Percentiles rank a stretch among this genome's conserved stretches.
These are phyloP conservation scores for Noctua pronuba DNA, from an alignment of 2,888 invertebrate species.

Conservation along the genomic window DNA sequence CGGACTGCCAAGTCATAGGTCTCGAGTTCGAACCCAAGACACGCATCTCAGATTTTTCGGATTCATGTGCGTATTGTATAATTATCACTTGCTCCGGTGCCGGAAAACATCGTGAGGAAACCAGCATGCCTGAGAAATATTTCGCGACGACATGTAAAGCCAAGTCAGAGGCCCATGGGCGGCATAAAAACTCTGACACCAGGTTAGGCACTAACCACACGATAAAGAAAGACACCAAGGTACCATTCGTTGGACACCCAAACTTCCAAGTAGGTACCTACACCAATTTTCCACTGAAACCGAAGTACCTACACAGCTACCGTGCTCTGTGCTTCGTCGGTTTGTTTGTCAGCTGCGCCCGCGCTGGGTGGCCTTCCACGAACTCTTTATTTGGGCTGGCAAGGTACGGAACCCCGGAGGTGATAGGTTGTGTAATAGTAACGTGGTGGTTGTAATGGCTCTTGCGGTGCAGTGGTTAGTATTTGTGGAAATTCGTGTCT, in stretches of 20 bases:
- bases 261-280: not conserved
- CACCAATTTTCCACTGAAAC: constrained; percentile 55
- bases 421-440: constrained; percentile 40
- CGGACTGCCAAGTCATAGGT: too few relatives aligned
- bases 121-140: too few relatives aligned
- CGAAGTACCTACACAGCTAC: constrained; percentile 72
- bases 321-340: constrained; percentile 80
- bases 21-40: too few relatives aligned
- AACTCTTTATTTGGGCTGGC: constrained; percentile 69
- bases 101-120: too few relatives aligned
- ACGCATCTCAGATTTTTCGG: too few relatives aligned
- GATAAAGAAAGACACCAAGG: too few relatives aligned
- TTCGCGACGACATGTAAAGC: too few relatives aligned
- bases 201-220: too few relatives aligned
- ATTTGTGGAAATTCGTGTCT: not conserved
- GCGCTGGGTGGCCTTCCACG: constrained; percentile 83
- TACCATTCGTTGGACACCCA: not conserved
- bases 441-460: not conserved
- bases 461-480: constrained; percentile 11
- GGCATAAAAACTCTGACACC: too few relatives aligned
- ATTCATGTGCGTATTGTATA: too few relatives aligned
- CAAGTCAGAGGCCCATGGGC: too few relatives aligned
- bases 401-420: constrained; percentile 18
- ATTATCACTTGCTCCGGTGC: too few relatives aligned
- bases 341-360: constrained; percentile 80